Evolutionary conservation across 2,797 vertebrate genomes (phyloP).

Genomic region (Todus mexicanus): DNA sequence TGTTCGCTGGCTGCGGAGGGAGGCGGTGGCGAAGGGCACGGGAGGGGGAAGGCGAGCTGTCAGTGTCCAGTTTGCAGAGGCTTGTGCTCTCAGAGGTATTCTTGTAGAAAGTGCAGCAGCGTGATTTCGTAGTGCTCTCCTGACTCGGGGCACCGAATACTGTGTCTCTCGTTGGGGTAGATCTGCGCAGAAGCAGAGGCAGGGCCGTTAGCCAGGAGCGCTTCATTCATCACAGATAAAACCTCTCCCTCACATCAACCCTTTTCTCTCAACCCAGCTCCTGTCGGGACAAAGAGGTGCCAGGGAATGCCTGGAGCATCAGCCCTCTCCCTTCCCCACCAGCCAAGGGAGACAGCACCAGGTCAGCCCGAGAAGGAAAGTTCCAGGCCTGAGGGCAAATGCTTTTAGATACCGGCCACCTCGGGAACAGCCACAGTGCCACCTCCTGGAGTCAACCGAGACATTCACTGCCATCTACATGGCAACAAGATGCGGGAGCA

Average conservation of each 20-base stretch:
- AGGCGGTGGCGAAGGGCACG: not conserved
- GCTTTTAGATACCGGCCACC: not conserved
- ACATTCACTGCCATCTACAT: accelerated
- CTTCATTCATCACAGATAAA: not conserved
- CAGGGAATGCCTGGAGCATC: not conserved
- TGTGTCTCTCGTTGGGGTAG: constrained; percentile 98
- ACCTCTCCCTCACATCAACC: not conserved
- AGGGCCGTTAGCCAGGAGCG: not conserved
- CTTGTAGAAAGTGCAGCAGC: constrained; percentile 98
- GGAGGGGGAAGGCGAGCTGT: constrained; percentile 27
- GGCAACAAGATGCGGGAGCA: not conserved
- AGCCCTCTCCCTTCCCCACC: not conserved
- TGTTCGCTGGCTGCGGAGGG: not conserved
- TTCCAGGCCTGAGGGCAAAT: constrained; percentile 3
- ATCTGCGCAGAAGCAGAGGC: constrained; percentile 76
- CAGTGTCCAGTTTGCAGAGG: constrained; percentile 42
- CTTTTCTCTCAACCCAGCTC: not conserved
- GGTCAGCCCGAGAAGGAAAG: not conserved
- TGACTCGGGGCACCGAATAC: constrained; percentile 97
- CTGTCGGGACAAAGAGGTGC: not conserved
- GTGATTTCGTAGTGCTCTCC: constrained; percentile 99
- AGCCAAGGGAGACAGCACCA: not conserved
- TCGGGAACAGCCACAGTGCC: constrained; percentile 28
- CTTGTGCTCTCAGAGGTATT: constrained; percentile 88
- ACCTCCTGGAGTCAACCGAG: not conserved